A percentile compares a stretch with the other conserved stretches of the same genome.
phyloP scores from a whole-genome alignment of 2,113 vertebrate species.

The Oxyruncus cristatus region DNA sequence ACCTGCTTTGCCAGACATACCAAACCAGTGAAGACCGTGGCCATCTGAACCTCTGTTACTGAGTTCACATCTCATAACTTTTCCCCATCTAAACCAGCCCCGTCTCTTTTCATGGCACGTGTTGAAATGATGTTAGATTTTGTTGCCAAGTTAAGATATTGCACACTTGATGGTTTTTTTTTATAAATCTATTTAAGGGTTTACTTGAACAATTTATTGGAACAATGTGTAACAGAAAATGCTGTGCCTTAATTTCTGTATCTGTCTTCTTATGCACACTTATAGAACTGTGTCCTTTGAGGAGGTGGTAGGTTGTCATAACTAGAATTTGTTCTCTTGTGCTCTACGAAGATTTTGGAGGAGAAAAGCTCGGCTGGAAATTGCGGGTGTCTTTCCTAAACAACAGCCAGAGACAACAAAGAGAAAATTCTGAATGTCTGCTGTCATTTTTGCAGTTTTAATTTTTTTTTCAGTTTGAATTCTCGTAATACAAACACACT shows the following conservation, averaged over 20 bases:
- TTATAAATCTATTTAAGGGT: not conserved
- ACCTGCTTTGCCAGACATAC: not conserved
- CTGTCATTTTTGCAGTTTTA: not conserved
- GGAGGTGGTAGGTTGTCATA: not conserved
- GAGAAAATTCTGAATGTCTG: not conserved
- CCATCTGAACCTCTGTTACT: not conserved
- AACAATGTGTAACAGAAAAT: not conserved
- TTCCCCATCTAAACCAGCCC: not conserved
- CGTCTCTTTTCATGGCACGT: fast-evolving
- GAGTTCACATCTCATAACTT: not conserved
- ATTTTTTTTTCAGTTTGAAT: not conserved
- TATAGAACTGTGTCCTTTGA: not conserved
- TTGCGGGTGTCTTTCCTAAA: not conserved
- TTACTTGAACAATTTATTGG: not conserved
- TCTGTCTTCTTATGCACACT: not conserved
- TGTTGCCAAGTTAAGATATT: not conserved
- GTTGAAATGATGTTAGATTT: not conserved
- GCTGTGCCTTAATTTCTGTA: not conserved
- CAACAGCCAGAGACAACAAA: not conserved
- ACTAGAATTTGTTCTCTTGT: not conserved
- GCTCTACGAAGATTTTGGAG: not conserved
- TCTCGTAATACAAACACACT: not conserved
- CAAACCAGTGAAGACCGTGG: not conserved
- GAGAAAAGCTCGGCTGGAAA: not conserved
- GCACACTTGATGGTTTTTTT: not conserved